A percentile compares a stretch with the other conserved stretches of the same genome.
These are phyloP conservation scores for Sebastes glaucus DNA, from an alignment of 2,797 vertebrate species.

Conservation along the genomic window DNA sequence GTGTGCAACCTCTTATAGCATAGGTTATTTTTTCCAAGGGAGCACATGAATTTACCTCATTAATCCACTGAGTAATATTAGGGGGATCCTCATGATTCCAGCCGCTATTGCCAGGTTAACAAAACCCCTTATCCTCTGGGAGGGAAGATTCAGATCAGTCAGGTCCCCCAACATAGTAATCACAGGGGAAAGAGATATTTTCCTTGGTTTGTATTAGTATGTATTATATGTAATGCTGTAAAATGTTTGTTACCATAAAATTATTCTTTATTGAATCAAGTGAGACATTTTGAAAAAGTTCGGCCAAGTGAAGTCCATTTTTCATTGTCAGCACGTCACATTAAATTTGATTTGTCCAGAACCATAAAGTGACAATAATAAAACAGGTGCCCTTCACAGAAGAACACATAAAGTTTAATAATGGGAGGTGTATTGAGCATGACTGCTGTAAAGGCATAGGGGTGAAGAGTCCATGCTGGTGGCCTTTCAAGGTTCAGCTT, in stretches of 20 bases:
- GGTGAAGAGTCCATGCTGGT: neutral
- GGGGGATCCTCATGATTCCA: too few species aligned
- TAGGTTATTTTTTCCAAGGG: too few species aligned
- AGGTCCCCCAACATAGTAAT: too few species aligned
- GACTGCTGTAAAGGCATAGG: neutral
- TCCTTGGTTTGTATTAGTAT: constrained; percentile 27
- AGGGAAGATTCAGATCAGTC: too few species aligned
- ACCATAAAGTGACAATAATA: neutral
- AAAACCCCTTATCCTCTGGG: too few species aligned
- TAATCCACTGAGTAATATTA: too few species aligned
- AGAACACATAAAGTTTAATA: neutral
- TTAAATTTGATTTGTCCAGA: neutral
- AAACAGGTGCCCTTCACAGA: neutral
- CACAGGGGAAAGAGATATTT: too few species aligned
- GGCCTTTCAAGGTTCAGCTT: neutral
- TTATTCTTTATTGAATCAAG: neutral
- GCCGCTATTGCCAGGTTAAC: too few species aligned
- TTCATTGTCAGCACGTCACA: neutral
- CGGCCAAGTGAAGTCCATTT: neutral
- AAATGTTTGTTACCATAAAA: neutral
- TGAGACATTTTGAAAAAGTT: neutral
- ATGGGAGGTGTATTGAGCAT: neutral
- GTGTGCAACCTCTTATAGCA: too few species aligned
- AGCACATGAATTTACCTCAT: too few species aligned
- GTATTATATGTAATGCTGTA: too few species aligned